Base-by-base conservation (phyloP, 2,888 invertebrate species). In the Leptopilina drosophilae region DNA sequence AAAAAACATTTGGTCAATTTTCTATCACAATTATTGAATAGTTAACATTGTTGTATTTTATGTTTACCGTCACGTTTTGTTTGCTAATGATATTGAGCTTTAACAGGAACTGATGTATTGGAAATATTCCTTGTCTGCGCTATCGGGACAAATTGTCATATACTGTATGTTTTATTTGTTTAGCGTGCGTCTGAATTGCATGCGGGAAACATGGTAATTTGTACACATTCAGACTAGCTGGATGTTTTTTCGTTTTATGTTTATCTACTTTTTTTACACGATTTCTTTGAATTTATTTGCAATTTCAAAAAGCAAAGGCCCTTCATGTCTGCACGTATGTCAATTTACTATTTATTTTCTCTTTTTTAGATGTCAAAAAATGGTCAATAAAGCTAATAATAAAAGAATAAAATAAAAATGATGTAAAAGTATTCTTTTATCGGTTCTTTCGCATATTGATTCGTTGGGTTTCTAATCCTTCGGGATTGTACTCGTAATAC, bases 111-210 rank as follows among this genome's bases (percentile, higher is more conserved):
- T 88, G 87, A 87, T 86, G 85, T 86, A 88, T 88, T 84, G 88
- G 87, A 86, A 88, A 85, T 87, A 85, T 84, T 83, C 85, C 86
- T 82, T 80, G 85, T 83, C 81, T 81, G 81, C 79, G 81, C 79
- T 87, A 87, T 88, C 86, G 86, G 83, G 85, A 86, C 87, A 84
- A 85, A 84, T 86, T 84, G 86, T 88, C 88, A 84, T 87, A 87
- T 87, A 62, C 62, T 87, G 86, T 84, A 80, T 66, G 83, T 81
- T 82, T 85, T 86, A 86, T 86, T 86, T 86, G 86, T 85, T 85
- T 78, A 66, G 79, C 80, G 73, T 49, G 77, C 67, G 62, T 73
- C 78, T 64, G 77, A 62, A 80, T 77, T 78, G 78, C 64, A 40
- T 69, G 75, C 62, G 64, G 77, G 78, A 66, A 26, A 82, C 62